Conservation (phyloP, 2,113 vertebrate genomes). For the Cyphomyrus discorhynchus region DNA sequence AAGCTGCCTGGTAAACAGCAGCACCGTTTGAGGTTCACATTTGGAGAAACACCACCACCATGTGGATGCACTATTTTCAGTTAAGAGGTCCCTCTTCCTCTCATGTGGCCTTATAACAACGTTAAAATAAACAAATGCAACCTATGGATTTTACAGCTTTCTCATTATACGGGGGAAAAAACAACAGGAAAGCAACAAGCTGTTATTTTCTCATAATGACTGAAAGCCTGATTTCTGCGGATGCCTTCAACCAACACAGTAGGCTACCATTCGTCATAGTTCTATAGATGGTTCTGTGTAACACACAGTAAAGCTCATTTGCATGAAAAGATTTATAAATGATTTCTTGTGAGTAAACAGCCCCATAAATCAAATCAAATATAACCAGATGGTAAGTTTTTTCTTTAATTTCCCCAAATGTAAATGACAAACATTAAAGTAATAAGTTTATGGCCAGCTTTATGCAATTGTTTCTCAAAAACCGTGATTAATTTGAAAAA, state of each 20-base stretch:
- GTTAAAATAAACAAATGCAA: not conserved
- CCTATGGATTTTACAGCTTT: not conserved
- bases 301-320: not conserved
- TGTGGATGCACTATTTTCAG: slow-evolving; percentile 22
- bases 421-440: not conserved
- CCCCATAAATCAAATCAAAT: not conserved
- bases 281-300: not conserved
- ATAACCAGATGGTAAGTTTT: not conserved
- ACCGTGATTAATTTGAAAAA: not conserved
- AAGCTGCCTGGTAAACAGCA: not conserved
- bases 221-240: not conserved
- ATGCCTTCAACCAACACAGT: not conserved
- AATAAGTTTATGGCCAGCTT: not conserved
- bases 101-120: slow-evolving; percentile 7
- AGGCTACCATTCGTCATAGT: not conserved
- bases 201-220: not conserved
- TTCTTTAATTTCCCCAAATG: not conserved
- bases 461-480: not conserved
- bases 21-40: not conserved
- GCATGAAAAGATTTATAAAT: not conserved
- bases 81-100: slow-evolving; percentile 25
- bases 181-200: not conserved
- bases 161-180: not conserved
- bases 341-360: not conserved
- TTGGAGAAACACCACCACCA: slow-evolving; percentile 21